Percentiles rank a stretch among this genome's conserved stretches.
Conservation (phyloP, 1,140 invertebrate genomes). For the Helicoverpa zea region DNA sequence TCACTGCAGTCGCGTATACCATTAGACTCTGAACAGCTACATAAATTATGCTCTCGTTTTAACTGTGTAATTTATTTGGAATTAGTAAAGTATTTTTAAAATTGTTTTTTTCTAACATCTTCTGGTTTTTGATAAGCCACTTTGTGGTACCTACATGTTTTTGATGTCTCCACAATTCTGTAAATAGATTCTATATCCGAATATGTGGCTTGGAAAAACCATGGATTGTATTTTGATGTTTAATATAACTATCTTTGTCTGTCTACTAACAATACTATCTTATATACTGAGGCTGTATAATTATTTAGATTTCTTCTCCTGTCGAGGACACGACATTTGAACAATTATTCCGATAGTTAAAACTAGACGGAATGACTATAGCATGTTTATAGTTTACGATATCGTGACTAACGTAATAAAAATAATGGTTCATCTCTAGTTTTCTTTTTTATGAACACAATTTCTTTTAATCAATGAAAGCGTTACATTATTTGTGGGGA, state of each 20-base stretch:
- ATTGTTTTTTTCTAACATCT: not conserved
- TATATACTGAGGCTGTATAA: not conserved
- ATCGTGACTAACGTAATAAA: constrained; percentile 36
- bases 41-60: too few species aligned
- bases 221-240: too few species aligned
- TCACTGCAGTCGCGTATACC: not conserved
- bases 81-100: too few species aligned
- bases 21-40: not conserved
- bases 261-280: not conserved
- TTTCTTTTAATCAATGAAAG: constrained; percentile 22
- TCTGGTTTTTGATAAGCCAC: not conserved
- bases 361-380: constrained; percentile 28
- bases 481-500: not conserved
- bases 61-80: too few species aligned
- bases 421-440: constrained; percentile 18
- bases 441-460: constrained; percentile 27
- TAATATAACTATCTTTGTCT: too few species aligned
- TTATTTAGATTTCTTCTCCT: constrained; percentile 36
- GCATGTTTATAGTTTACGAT: constrained; percentile 41
- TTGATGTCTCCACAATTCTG: too few species aligned
- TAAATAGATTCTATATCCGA: too few species aligned
- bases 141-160: too few species aligned
- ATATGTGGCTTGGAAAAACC: too few species aligned
- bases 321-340: constrained; percentile 27
- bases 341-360: constrained; percentile 33